Conservation (phyloP, 2,797 vertebrate genomes). For the Syndactyla subalaris region DNA sequence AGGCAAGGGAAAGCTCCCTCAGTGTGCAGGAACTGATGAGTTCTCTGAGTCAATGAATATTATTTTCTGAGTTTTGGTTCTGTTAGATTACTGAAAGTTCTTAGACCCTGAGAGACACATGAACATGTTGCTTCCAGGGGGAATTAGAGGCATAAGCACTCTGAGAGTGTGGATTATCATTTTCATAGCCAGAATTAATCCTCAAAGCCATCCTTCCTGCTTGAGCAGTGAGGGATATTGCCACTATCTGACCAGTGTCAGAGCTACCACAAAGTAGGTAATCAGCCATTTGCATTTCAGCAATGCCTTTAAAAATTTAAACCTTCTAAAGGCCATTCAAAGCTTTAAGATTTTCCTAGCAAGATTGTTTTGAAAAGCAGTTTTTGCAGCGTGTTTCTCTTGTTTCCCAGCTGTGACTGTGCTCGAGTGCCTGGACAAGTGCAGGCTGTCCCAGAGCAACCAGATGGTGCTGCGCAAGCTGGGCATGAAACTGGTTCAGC, state of each 20-base stretch:
- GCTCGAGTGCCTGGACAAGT: constrained; percentile 85
- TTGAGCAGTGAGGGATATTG: background rate
- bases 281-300: background rate
- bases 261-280: background rate
- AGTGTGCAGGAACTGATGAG: background rate
- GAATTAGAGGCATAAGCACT: background rate
- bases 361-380: background rate
- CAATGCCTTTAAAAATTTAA: background rate
- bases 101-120: background rate
- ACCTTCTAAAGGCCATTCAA: background rate
- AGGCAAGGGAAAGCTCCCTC: background rate
- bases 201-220: background rate
- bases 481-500: constrained; percentile 90
- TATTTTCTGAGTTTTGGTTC: background rate
- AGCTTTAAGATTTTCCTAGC: background rate
- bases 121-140: background rate
- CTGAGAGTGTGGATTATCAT: background rate
- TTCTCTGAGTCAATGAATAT: background rate
- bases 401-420: constrained; percentile 83
- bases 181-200: background rate
- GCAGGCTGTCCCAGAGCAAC: constrained; percentile 84
- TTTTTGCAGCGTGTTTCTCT: background rate
- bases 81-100: background rate
- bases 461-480: constrained; percentile 90
- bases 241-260: background rate